Evolutionary conservation across 2,888 invertebrate genomes (phyloP), one percentile per base, ranked within the genome.

Genomic region (Apantesis nais): DNA sequence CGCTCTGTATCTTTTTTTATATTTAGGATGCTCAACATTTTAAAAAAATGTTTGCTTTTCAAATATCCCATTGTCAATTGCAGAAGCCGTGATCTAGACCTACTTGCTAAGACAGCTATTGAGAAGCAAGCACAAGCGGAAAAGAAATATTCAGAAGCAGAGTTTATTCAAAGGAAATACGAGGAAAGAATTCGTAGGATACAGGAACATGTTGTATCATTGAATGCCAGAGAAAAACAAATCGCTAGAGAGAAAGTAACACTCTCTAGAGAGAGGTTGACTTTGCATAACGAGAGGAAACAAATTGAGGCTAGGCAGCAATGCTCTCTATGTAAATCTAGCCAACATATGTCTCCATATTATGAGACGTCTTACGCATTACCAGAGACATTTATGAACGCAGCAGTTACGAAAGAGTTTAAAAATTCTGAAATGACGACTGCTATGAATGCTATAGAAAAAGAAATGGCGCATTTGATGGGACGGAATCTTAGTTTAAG

Each of bases 241-340:
- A 93, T 96, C 55, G 96, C 96, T 0, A 96, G 93, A 85, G 96
- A 96, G 79, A 96, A 96, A 85, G 95, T 96, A 0, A 89, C 93
- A 4, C 81, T 96, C 16, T 96, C 96, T 0, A 95, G 96, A 78
- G 96, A 96, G 83, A 91, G 96, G 77, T 80, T 96, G 68, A 91
- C 90, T 70, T 85, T 96, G 39, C 96, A 96, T 74, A 95, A 95
- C 63, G 93, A 95, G 71, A 90, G 92, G 71, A 96, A 94, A 79
- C 92, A 95, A 79, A 90, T 95, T 48, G 94, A 94, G 66, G 85
- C 85, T 66, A 87, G 86, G 77, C 91, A 90, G 62, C 92, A 92
- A 71, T 95, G 95, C 74, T 95, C 94, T 2, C 74, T 95, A 61
- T 95, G 95, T 72, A 92, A 89, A 79, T 89, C 90, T 29, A 84